phyloP scores from a whole-genome alignment of 2,113 vertebrate genomes.

The Dipodomys stephensi region DNA sequence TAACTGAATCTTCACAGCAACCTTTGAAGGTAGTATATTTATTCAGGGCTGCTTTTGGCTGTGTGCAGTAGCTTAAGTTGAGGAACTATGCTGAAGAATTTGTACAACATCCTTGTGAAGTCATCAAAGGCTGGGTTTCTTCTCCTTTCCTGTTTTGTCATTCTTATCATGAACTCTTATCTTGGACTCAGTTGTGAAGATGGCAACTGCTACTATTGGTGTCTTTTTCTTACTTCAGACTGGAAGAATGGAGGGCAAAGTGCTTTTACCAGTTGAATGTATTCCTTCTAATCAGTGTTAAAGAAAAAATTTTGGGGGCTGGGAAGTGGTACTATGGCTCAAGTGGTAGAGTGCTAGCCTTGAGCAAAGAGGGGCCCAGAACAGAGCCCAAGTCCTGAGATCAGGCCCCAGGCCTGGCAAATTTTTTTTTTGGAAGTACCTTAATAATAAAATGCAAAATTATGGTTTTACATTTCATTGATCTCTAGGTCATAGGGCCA shows the following conservation, averaged over 20 bases:
- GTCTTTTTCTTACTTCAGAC: not conserved
- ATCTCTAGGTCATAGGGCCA: not conserved
- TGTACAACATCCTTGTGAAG: not conserved
- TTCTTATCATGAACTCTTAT: not conserved
- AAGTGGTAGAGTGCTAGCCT: too few species aligned
- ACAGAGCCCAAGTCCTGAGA: too few species aligned
- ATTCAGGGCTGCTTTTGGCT: not conserved
- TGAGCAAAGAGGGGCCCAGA: too few species aligned
- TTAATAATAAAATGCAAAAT: not conserved
- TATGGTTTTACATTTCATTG: not conserved
- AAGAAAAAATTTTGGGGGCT: too few species aligned
- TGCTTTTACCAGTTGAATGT: not conserved
- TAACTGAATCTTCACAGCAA: not conserved
- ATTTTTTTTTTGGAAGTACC: not conserved
- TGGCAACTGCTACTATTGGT: not conserved
- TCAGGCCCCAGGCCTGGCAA: too few species aligned
- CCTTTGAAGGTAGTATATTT: not conserved
- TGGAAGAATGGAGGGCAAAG: not conserved
- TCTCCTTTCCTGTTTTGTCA: not conserved
- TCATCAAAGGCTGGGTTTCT: not conserved
- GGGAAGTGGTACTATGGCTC: too few species aligned
- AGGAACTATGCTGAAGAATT: not conserved
- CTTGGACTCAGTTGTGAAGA: not conserved
- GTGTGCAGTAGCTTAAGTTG: not conserved
- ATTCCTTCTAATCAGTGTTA: not conserved